phyloP scores from a whole-genome alignment of 2,888 invertebrate genomes.

The Cryptocephalus moraei region DNA sequence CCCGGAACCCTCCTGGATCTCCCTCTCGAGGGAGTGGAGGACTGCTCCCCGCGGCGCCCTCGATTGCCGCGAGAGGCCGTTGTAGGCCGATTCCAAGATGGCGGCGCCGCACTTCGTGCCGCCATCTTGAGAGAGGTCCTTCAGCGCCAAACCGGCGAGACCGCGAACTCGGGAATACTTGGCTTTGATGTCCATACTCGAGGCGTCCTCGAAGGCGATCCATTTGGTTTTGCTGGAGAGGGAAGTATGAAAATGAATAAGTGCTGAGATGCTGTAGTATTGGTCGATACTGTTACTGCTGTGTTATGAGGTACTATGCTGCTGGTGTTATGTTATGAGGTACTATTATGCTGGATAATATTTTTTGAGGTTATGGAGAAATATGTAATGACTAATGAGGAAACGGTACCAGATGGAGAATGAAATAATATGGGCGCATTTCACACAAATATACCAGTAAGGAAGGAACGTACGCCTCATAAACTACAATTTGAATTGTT shows the following conservation, averaged over 20 bases:
- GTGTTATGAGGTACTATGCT: too few relatives aligned
- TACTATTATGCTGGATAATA: too few relatives aligned
- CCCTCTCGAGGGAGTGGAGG: conserved; percentile 52
- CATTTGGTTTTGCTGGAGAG: conserved; percentile 51
- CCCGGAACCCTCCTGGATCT: conserved; percentile 44
- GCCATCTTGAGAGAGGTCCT: conserved; percentile 42
- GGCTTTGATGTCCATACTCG: conserved; percentile 63
- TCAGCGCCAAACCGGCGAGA: conserved; percentile 57
- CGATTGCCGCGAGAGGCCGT: conserved; percentile 48
- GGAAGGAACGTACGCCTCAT: too few relatives aligned
- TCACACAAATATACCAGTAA: too few relatives aligned
- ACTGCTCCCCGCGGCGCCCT: conserved; percentile 55
- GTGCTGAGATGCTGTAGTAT: neutral
- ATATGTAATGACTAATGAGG: too few relatives aligned
- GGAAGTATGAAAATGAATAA: neutral
- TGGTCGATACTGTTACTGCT: too few relatives aligned
- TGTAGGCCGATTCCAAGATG: conserved; percentile 40
- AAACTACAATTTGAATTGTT: too few relatives aligned
- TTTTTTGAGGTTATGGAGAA: too few relatives aligned
- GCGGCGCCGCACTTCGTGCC: conserved; percentile 45
- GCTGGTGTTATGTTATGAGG: too few relatives aligned
- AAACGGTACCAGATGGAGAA: too few relatives aligned
- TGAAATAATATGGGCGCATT: too few relatives aligned
- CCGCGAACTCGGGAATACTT: conserved; percentile 64
- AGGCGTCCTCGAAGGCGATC: conserved; percentile 68